Conservation (phyloP, 2,888 invertebrate genomes). For the Cyaniris semiargus region DNA sequence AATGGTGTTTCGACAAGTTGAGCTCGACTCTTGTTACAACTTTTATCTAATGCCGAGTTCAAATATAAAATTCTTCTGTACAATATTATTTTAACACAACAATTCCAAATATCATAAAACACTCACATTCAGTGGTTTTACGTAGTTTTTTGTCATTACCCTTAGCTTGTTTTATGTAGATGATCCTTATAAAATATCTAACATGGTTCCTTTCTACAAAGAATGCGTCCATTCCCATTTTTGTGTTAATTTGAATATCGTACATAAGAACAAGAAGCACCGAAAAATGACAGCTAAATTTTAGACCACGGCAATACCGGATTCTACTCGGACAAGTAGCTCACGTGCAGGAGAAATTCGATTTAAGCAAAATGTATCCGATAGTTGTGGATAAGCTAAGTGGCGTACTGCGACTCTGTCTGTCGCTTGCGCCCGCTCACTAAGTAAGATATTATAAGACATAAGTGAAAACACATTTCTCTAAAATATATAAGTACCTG, state of each 20-base stretch:
- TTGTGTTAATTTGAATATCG: conserved; percentile 2
- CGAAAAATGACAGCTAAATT: neutral
- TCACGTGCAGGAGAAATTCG: conserved; percentile 50
- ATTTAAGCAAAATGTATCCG: conserved; percentile 72
- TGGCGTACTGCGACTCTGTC: conserved; percentile 40
- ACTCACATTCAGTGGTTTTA: neutral
- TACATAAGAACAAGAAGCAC: neutral
- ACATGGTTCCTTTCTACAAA: neutral
- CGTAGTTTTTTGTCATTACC: neutral
- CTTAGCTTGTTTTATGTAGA: neutral
- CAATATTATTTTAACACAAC: neutral
- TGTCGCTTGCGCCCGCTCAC: conserved; percentile 48
- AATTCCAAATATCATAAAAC: neutral
- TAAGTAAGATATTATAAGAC: conserved; percentile 69
- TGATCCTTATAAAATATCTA: neutral
- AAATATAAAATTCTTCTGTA: neutral
- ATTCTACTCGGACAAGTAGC: conserved; percentile 26
- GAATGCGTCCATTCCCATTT: neutral
- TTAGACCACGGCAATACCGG: conserved; percentile 27
- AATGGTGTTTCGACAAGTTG: neutral
- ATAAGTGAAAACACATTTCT: conserved; percentile 61
- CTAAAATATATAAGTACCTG: conserved; percentile 62
- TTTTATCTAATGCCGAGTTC: neutral
- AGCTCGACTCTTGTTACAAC: neutral
- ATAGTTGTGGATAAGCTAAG: conserved; percentile 61